A percentile compares a stretch with the other conserved stretches of the same genome.
phyloP scores from a whole-genome alignment of 1,140 invertebrate genomes.

The Drosophila auraria region DNA sequence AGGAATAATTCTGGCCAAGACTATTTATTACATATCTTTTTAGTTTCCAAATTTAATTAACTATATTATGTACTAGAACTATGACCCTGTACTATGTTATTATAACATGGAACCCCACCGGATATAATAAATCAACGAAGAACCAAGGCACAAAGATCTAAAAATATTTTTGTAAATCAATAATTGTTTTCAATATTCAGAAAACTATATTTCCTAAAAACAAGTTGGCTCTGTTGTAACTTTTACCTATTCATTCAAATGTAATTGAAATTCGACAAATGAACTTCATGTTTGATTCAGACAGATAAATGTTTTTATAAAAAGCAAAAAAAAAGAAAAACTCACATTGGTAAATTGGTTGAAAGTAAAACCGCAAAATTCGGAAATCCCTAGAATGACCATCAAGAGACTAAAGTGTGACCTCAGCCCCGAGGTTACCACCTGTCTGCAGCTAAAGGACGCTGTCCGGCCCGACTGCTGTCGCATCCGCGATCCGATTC shows the following conservation, averaged over 20 bases:
- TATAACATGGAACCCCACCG: too few species aligned
- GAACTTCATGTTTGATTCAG: constrained; percentile 3
- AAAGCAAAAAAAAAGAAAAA: constrained; percentile 8
- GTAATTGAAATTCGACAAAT: constrained; percentile 7
- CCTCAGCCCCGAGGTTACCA: constrained; percentile 54
- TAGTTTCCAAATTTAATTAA: too few species aligned
- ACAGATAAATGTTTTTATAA: constrained; percentile 43
- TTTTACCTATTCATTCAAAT: not conserved
- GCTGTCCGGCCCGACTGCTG: constrained; percentile 68
- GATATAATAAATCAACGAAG: too few species aligned
- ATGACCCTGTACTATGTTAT: too few species aligned
- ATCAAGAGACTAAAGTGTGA: constrained; percentile 54
- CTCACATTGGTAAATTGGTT: constrained; percentile 5
- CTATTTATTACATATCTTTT: too few species aligned
- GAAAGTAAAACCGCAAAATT: constrained; percentile 7
- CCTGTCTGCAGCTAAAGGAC: constrained; percentile 49
- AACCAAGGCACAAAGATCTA: not conserved
- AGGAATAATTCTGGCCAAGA: too few species aligned
- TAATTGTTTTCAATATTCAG: not conserved
- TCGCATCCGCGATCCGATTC: constrained; percentile 43
- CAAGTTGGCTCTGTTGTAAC: constrained; percentile 5
- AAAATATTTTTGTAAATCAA: not conserved
- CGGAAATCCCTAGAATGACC: constrained; percentile 36
- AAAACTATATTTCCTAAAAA: not conserved
- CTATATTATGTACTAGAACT: too few species aligned